A percentile compares a stretch with the other conserved stretches of the same genome.
Conservation (phyloP, 2,888 invertebrate genomes). For the Amphipoea oculea region DNA sequence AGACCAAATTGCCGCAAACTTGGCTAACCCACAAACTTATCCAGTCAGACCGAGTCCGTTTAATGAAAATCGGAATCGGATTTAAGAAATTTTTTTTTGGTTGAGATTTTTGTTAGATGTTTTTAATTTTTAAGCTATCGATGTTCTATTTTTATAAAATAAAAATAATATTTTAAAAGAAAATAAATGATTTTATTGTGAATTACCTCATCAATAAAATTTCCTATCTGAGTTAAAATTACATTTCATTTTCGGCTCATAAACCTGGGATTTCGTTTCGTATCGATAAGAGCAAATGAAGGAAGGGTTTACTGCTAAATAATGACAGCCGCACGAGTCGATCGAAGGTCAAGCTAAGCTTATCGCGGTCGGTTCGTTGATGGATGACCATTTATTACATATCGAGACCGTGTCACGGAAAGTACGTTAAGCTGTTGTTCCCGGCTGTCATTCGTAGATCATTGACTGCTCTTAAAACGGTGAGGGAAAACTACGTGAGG, state of each 20-base stretch:
- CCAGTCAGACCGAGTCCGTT: constrained; percentile 58
- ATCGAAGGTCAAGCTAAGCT: not conserved
- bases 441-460: not conserved
- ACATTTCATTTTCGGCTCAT: not conserved
- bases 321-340: not conserved
- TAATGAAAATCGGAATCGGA: constrained; percentile 47
- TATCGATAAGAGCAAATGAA: not conserved
- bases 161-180: not conserved
- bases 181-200: not conserved
- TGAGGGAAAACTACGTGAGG: too few relatives aligned
- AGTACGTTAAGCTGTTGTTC: not conserved
- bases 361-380: not conserved
- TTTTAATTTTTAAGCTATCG: not conserved
- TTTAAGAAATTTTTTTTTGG: constrained; percentile 2
- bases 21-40: constrained; percentile 59
- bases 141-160: constrained; percentile 34
- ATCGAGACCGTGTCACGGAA: not conserved
- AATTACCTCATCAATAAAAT: too few relatives aligned
- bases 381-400: not conserved
- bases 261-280: not conserved
- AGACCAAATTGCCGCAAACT: constrained; percentile 70
- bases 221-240: not conserved
- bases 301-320: not conserved
- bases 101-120: not conserved
- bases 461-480: not conserved